These are phyloP conservation scores for Macropodus opercularis DNA, from an alignment of 2,797 vertebrate species.

Conservation along the genomic window DNA sequence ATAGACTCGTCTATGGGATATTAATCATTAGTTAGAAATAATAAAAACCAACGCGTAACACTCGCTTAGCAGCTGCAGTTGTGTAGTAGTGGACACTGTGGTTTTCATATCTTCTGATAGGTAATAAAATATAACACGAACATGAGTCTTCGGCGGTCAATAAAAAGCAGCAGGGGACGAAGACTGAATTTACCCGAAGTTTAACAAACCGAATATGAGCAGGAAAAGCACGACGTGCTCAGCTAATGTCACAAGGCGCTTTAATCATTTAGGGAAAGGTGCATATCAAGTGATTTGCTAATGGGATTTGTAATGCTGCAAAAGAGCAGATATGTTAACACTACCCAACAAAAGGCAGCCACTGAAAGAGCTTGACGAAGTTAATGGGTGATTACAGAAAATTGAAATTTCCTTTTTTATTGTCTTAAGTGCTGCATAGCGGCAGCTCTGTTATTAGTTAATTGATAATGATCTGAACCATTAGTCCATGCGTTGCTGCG, in stretches of 20 bases:
- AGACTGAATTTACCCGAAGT: conserved; percentile 69
- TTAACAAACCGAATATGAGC: conserved; percentile 85
- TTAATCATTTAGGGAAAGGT: conserved; percentile 87
- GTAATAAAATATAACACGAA: conserved; percentile 34
- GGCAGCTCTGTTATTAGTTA: conserved; percentile 60
- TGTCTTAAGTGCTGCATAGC: conserved; percentile 49
- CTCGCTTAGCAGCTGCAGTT: conserved; percentile 54
- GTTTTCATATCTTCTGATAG: conserved; percentile 22
- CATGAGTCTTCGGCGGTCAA: conserved; percentile 19
- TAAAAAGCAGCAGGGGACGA: conserved; percentile 43
- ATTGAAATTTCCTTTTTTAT: conserved; percentile 66
- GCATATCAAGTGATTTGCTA: conserved; percentile 93
- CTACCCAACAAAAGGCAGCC: conserved; percentile 48
- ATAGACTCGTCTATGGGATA: conserved; percentile 36
- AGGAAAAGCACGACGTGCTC: conserved; percentile 88
- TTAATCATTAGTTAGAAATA: conserved; percentile 47
- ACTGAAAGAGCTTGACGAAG: conserved; percentile 52
- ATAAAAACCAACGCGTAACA: conserved; percentile 41
- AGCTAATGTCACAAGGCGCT: conserved; percentile 87
- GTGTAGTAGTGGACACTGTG: conserved; percentile 33
- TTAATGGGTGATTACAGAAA: conserved; percentile 73
- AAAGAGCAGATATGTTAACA: conserved; percentile 81
- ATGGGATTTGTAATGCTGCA: conserved; percentile 94
- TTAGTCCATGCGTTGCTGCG: conserved; percentile 49
- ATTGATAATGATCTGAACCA: conserved; percentile 73